Evolutionary conservation across 2,797 vertebrate genomes (phyloP).

Genomic region (Enteromius treurensis): DNA sequence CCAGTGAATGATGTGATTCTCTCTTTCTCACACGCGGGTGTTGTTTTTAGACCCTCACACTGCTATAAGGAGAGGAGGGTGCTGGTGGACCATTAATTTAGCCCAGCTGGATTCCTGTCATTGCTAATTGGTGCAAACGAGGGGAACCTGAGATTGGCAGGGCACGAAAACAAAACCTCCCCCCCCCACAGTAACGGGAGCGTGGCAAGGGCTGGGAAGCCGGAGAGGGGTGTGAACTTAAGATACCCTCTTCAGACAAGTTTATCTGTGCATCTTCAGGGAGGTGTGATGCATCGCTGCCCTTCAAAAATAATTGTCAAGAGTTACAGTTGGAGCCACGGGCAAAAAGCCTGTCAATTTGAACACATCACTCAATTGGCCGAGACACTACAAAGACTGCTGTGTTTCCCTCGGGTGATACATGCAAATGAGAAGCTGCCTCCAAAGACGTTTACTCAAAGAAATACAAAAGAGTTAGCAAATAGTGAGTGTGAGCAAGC

Average conservation of each 20-base stretch:
- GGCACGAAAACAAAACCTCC: slow-evolving; percentile 53
- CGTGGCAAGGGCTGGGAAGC: slow-evolving; percentile 12
- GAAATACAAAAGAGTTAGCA: slow-evolving; percentile 9
- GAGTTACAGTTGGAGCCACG: slow-evolving; percentile 35
- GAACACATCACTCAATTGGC: not conserved
- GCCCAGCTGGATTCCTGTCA: slow-evolving; percentile 60
- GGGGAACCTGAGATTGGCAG: slow-evolving; percentile 47
- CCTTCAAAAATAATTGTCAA: slow-evolving; percentile 6
- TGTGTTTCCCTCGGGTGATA: not conserved
- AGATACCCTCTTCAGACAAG: slow-evolving; percentile 17
- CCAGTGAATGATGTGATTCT: slow-evolving; percentile 58
- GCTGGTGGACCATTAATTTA: slow-evolving; percentile 48
- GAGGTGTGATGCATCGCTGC: not conserved
- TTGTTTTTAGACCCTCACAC: slow-evolving; percentile 58
- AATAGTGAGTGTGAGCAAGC: not conserved
- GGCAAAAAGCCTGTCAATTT: slow-evolving; percentile 12
- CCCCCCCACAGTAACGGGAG: slow-evolving; percentile 25
- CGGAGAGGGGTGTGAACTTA: slow-evolving; percentile 15
- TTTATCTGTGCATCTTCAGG: slow-evolving; percentile 31
- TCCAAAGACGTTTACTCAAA: not conserved
- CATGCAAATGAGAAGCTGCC: slow-evolving; percentile 14
- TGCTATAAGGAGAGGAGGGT: slow-evolving; percentile 43
- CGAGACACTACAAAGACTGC: not conserved
- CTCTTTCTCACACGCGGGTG: slow-evolving; percentile 47
- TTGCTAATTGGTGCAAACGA: slow-evolving; percentile 62